Evolutionary conservation across 2,797 vertebrate species (phyloP).

Genomic region (Manis crassicaudata): DNA sequence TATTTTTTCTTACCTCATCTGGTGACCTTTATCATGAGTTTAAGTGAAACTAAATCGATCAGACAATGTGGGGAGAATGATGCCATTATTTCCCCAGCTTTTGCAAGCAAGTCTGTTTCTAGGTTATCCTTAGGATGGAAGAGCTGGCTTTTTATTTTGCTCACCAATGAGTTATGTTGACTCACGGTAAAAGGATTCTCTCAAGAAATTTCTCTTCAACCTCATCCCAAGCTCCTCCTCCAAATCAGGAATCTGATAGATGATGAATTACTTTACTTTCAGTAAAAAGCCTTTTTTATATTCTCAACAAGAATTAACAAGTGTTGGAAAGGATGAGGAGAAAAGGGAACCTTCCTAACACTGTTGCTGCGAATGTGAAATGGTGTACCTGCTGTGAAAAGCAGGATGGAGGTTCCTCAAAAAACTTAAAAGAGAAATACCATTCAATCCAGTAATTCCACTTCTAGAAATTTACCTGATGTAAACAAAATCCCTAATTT

Average conservation of each 20-base stretch:
- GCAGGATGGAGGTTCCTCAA: too few relatives aligned
- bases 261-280: slow-evolving; percentile 26
- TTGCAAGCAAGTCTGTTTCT: slow-evolving; percentile 15
- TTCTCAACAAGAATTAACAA: too few relatives aligned
- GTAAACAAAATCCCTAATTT: too few relatives aligned
- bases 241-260: slow-evolving; percentile 17
- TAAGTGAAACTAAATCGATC: background rate
- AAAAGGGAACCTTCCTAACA: too few relatives aligned
- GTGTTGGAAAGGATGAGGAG: too few relatives aligned
- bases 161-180: slow-evolving; percentile 16
- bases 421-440: too few relatives aligned
- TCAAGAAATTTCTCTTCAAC: slow-evolving; percentile 37
- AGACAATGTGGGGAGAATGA: background rate
- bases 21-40: background rate
- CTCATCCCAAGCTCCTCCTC: background rate
- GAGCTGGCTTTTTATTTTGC: slow-evolving; percentile 12
- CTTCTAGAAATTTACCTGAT: too few relatives aligned
- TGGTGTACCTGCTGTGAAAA: too few relatives aligned
- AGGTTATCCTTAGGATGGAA: background rate
- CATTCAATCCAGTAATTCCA: too few relatives aligned
- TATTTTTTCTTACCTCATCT: background rate
- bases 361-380: too few relatives aligned
- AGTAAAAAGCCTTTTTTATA: background rate
- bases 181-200: slow-evolving; percentile 47
- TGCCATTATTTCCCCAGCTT: background rate